Evolutionary conservation across 2,888 invertebrate genomes (phyloP), one percentile per base, ranked within the genome.

Genomic region (Caenorhabditis sulstoni): DNA sequence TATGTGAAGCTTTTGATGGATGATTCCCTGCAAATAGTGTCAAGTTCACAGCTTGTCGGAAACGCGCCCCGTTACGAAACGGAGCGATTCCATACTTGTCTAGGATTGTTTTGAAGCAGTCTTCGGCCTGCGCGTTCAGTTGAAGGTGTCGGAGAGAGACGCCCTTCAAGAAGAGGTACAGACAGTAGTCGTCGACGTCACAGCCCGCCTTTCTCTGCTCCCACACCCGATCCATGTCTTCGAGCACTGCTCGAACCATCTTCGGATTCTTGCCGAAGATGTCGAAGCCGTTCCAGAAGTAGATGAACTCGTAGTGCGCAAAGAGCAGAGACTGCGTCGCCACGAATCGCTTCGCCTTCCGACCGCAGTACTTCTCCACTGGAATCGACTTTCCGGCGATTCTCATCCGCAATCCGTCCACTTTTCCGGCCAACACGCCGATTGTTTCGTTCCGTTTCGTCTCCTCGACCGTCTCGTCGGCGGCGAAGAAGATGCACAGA

Each of bases 371-470:
- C 91, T 98, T 98, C 91, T 98, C 97, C 93, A 97, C 94, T 1
- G 98, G 97, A 82, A 98, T 92, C 0, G 97, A 97, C 91, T 97
- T 97, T 0, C 98, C 97, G 37, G 97, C 96, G 67, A 97, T 95
- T 71, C 95, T 93, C 90, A 96, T 95, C 88, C 95, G 95, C 91
- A 94, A 94, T 64, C 92, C 92, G 2, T 96, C 95, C 5, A 95
- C 95, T 86, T 94, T 93, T 85, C 71, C 70, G 8, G 82, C 81
- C 20, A 83, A 39, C n/a, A 65, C 70, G 9, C 53, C 57, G 8
- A 85, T 81, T 0, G 85, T 83, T 57, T 85, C 84, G 47, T 80
- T 78, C 45, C 82, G 52, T 50, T 81, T 82, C 45, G 52, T n/a
- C 23, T 74, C 62, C 2, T 79, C 73, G 8, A 68, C 73, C 14